These are phyloP conservation scores for Calephelis nemesis DNA, from an alignment of 1,140 invertebrate species.

Conservation along the genomic window DNA sequence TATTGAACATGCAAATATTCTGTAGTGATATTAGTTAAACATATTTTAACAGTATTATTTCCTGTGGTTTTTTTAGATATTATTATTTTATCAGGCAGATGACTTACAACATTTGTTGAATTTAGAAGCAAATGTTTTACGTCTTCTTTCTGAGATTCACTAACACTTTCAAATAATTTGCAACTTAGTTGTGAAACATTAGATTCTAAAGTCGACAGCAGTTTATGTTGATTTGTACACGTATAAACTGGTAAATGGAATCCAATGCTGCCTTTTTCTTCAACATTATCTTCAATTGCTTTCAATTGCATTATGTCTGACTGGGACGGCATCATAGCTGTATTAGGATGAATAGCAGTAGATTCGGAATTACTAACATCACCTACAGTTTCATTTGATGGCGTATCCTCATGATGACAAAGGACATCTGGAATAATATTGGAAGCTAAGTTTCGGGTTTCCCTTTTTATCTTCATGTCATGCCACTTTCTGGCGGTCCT, in stretches of 20 bases:
- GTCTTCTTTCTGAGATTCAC: background rate
- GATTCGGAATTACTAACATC: slow-evolving; percentile 35
- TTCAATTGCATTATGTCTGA: slow-evolving; percentile 17
- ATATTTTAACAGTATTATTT: slow-evolving; percentile 49
- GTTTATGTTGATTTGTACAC: slow-evolving; percentile 48
- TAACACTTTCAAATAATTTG: slow-evolving; percentile 21
- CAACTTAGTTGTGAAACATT: slow-evolving; percentile 31
- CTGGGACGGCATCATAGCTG: slow-evolving; percentile 39
- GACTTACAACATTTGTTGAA: slow-evolving; percentile 36
- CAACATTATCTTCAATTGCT: slow-evolving; percentile 21
- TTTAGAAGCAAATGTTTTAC: slow-evolving; percentile 26
- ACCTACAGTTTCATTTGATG: slow-evolving; percentile 16
- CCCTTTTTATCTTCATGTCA: slow-evolving; percentile 31
- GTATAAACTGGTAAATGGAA: slow-evolving; percentile 39
- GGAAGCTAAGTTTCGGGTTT: slow-evolving; percentile 25
- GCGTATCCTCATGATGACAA: background rate
- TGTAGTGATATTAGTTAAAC: slow-evolving; percentile 43
- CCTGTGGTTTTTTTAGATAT: slow-evolving; percentile 33
- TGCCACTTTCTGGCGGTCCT: slow-evolving; percentile 52
- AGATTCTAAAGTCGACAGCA: slow-evolving; percentile 41
- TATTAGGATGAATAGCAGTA: slow-evolving; percentile 48
- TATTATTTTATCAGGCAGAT: slow-evolving; percentile 40
- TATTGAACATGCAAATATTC: slow-evolving; percentile 43
- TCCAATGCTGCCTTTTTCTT: slow-evolving; percentile 31
- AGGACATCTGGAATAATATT: background rate